Evolutionary conservation across 2,888 invertebrate genomes (phyloP).

Genomic region (Apodemia zela): DNA sequence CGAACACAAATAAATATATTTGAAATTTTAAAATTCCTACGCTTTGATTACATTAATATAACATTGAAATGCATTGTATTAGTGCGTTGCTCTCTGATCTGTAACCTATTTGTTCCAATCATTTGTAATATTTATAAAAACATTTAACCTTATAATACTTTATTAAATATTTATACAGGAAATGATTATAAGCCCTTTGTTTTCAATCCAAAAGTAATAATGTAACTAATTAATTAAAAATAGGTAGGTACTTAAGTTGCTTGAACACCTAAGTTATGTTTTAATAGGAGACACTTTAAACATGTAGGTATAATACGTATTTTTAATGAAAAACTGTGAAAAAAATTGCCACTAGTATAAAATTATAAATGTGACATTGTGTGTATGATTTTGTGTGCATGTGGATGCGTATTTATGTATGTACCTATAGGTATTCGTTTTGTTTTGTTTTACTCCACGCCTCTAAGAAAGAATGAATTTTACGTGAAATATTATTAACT

Average conservation of each 20-base stretch:
- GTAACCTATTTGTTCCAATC: constrained; percentile 12
- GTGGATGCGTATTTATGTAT: no score
- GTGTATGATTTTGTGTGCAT: no score
- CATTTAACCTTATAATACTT: constrained; percentile 1
- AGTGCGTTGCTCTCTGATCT: constrained; percentile 17
- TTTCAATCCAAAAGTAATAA: neutral
- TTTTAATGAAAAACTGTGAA: no score
- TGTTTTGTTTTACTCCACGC: no score
- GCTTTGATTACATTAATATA: constrained; percentile 7
- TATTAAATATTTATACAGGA: constrained; percentile 11
- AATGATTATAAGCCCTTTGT: constrained; percentile 4
- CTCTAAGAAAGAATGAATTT: no score
- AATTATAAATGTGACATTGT: no score
- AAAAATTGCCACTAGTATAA: no score
- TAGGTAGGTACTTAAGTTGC: no score
- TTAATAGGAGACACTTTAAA: neutral
- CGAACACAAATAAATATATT: neutral
- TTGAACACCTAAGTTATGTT: neutral
- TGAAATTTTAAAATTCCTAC: constrained; percentile 7
- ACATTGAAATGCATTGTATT: constrained; percentile 15
- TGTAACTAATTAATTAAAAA: neutral
- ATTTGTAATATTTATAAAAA: constrained; percentile 18
- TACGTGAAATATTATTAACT: no score
- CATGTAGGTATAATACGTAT: no score
- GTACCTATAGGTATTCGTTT: no score